phyloP scores from a whole-genome alignment of 1,140 invertebrate species.

The Platyscapa corneri region DNA sequence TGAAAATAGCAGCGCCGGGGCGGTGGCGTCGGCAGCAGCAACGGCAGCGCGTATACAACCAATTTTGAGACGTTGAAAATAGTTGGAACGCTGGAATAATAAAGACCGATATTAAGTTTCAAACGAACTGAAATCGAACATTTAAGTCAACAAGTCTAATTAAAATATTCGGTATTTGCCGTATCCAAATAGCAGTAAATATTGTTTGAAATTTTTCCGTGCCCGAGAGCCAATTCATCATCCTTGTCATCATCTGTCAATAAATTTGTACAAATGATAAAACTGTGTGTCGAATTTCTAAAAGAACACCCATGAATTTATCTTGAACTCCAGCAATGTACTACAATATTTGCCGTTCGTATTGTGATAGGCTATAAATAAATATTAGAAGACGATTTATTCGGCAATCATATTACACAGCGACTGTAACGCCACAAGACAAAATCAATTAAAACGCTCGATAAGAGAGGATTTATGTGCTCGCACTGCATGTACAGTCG shows the following conservation, averaged over 20 bases:
- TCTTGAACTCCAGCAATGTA: not conserved
- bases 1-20: not conserved
- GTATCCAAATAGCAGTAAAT: not conserved
- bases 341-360: not conserved
- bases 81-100: not conserved
- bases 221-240: conserved; percentile 34
- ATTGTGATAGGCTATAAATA: not conserved
- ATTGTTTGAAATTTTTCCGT: conserved; percentile 16
- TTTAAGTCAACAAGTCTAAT: not conserved
- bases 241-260: not conserved
- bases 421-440: not conserved
- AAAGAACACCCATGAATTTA: not conserved
- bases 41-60: not conserved
- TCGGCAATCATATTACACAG: not conserved
- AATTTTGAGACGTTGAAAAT: not conserved
- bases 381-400: too few species aligned
- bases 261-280: not conserved
- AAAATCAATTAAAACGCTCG: not conserved
- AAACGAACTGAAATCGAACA: not conserved
- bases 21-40: too few species aligned
- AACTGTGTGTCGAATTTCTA: conserved; percentile 12
- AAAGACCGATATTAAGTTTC: not conserved
- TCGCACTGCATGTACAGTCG: not conserved
- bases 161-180: not conserved
- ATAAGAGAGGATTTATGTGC: not conserved